Base-by-base conservation (phyloP, 2,113 vertebrate genomes). In the Archocentrus centrarchus region DNA sequence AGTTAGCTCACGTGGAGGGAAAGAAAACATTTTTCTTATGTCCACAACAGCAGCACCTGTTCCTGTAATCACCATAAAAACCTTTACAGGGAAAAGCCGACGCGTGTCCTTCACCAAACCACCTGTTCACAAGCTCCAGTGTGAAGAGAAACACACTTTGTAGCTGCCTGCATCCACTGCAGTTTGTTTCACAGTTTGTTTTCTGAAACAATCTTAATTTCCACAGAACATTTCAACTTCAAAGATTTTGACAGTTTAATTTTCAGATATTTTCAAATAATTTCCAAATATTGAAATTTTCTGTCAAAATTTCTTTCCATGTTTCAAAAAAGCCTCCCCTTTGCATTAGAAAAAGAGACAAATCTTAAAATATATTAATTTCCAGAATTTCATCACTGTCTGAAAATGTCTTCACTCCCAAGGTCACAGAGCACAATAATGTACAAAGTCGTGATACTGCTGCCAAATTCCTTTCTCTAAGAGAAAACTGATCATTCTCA, bases 321-420 rank as follows among this genome's bases (percentile, higher is more conserved):
- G 6, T 53, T 53, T n/a, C 18, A 55, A 32, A 73, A 73, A 32
- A 1, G 18, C 18, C 0, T 32, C 68, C 13, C 6, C 20, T 53
- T 53, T 53, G 10, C 10, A 15, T 35, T 50, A 53, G 13, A 44
- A 53, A 53, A 53, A 70, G 32, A 24, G 44, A 30, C 41, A 53
- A 17, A 4, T 70, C 15, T 20, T 4, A 1, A 53, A 53, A 73
- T 53, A 24, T 50, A 15, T 73, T 15, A 73, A 32, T 73, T 73
- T 73, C 1, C 24, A 73, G 11, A 47, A 70, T 50, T 50, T 6
- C 24, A 50, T 50, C 0, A 6, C 15, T 50, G 17, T 2, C 24
- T 2, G 66, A 20, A 73, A 55, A 0, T 2, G 1, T 0, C 1
- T 14, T 55, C 15, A 32, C 11, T n/a, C 7, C 10, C 68, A 35